These are phyloP conservation scores for Rugalucina vietnamica DNA, from an alignment of 2,888 invertebrate species.

Conservation along the genomic window DNA sequence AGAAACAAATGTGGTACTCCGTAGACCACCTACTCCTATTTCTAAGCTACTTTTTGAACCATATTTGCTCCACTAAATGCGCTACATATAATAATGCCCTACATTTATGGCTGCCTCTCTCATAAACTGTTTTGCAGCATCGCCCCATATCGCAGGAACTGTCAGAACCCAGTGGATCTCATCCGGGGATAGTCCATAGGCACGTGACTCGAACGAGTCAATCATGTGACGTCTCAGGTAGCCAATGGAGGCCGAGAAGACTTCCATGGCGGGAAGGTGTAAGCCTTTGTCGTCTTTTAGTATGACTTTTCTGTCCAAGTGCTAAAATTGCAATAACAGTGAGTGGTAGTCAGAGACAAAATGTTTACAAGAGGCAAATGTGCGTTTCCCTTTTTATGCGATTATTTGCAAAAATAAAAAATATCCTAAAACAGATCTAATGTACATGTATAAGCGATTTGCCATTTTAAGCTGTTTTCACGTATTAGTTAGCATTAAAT, in stretches of 20 bases:
- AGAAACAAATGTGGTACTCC: too few relatives aligned
- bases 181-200: neutral
- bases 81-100: neutral
- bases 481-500: too few relatives aligned
- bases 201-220: neutral
- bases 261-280: constrained; percentile 45
- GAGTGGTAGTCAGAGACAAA: too few relatives aligned
- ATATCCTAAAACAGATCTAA: too few relatives aligned
- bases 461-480: neutral
- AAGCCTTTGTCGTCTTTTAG: constrained; percentile 44
- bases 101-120: constrained; percentile 45
- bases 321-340: too few relatives aligned
- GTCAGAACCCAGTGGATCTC: constrained; percentile 53
- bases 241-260: constrained; percentile 37
- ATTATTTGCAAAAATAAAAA: too few relatives aligned
- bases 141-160: constrained; percentile 53
- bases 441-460: too few relatives aligned
- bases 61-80: neutral
- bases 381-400: too few relatives aligned
- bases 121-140: constrained; percentile 53
- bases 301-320: constrained; percentile 41
- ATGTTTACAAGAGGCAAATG: too few relatives aligned
- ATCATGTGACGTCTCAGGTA: constrained; percentile 35
- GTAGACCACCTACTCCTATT: too few relatives aligned
- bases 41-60: too few relatives aligned